These are phyloP conservation scores for Camponotus pennsylvanicus DNA, from an alignment of 1,140 invertebrate species.

Conservation along the genomic window DNA sequence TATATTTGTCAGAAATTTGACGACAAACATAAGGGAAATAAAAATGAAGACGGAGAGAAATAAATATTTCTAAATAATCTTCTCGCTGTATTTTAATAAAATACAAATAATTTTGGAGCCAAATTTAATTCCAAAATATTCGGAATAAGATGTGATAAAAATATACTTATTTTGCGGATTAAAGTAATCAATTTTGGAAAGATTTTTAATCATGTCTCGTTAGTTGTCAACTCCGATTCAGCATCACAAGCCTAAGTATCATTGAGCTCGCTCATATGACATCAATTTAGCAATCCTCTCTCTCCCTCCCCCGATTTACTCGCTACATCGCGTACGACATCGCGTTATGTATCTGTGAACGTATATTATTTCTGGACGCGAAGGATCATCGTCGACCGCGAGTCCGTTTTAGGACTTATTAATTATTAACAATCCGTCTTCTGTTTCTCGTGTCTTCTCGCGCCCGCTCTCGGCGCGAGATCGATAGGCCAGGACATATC, in stretches of 20 bases:
- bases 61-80: neutral
- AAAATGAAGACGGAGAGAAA: neutral
- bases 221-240: neutral
- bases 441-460: slow-evolving; percentile 76
- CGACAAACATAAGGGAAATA: neutral
- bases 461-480: slow-evolving; percentile 68
- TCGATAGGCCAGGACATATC: slow-evolving; percentile 76
- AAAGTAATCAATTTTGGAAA: slow-evolving; percentile 46
- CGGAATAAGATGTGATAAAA: neutral
- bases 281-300: neutral
- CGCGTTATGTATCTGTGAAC: neutral
- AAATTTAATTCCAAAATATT: neutral
- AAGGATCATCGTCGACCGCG: slow-evolving; percentile 41
- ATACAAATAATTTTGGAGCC: slow-evolving; percentile 36
- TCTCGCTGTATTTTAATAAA: neutral
- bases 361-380: neutral
- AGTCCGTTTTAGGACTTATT: slow-evolving; percentile 59
- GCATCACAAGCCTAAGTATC: neutral
- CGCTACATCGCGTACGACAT: neutral
- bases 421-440: slow-evolving; percentile 71
- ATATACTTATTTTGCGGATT: neutral
- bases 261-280: neutral
- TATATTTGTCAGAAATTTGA: neutral
- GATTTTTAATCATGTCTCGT: neutral
- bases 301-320: neutral